A percentile compares a stretch with the other conserved stretches of the same genome.
phyloP scores from a whole-genome alignment of 1,140 invertebrate genomes.

The Phymastichus coffea region DNA sequence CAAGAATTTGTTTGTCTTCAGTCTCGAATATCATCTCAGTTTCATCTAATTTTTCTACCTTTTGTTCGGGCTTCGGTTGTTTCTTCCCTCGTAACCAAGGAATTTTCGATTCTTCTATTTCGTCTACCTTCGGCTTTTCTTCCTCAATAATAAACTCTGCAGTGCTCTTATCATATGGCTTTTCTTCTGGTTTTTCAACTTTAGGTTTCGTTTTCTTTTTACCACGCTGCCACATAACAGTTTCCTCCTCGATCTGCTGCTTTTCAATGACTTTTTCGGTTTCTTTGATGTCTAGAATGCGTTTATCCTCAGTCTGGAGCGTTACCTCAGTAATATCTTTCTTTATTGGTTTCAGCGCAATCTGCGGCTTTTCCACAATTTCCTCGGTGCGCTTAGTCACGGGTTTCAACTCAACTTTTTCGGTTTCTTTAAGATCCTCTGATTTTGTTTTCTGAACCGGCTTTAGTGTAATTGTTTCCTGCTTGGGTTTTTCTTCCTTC shows the following conservation, averaged over 20 bases:
- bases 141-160: not conserved
- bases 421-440: not conserved
- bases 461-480: conserved; percentile 18
- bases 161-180: not conserved
- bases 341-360: not conserved
- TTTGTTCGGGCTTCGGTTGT: too few species aligned
- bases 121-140: conserved; percentile 47
- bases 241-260: conserved; percentile 37
- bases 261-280: conserved; percentile 38
- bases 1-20: conserved; percentile 21
- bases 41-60: too few species aligned
- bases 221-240: conserved; percentile 29
- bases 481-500: conserved; percentile 31
- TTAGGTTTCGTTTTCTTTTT: conserved; percentile 25
- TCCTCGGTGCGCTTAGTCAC: not conserved
- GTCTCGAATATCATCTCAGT: too few species aligned
- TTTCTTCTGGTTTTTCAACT: conserved; percentile 16
- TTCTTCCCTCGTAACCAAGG: conserved; percentile 21
- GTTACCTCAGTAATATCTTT: conserved; percentile 1
- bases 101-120: conserved; percentile 32
- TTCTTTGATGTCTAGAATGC: conserved; percentile 17
- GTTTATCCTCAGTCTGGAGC: conserved; percentile 7
- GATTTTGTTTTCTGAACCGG: conserved; percentile 18
- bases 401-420: conserved; percentile 3
- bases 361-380: not conserved